Base-by-base conservation (phyloP, 2,113 vertebrate genomes). In the Turnix velox region DNA sequence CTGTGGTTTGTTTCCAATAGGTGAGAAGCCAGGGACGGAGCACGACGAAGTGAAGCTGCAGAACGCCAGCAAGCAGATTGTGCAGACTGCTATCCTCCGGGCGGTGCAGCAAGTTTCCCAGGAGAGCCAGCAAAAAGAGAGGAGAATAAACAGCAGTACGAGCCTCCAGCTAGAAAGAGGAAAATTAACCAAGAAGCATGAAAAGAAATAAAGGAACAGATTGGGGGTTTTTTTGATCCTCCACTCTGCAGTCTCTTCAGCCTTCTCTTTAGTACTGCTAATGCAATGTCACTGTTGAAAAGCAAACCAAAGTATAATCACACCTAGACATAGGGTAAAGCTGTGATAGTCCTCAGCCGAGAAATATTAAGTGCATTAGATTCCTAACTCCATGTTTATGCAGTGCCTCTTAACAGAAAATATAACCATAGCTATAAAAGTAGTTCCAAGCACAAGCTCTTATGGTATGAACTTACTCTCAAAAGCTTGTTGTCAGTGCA, bases 21-120 rank as follows among this genome's bases (percentile, higher is more conserved):
- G 98, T 81, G 97, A 98, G 87, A 97, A 97, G 69, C 85, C 97
- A 43, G 97, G 93, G 65, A 82, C 73, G 2, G 97, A 97, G 76
- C 96, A 96, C 3, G 97, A 98, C 25, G 98, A 98, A 93, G 96
- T 94, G 22, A 98, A 91, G 82, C 92, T 98, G 71, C 97, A 97
- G 95, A 97, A 96, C 5, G 97, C 97, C 95, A 98, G 98, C 95
- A 98, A 97, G 84, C 97, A 98, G 96, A 98, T 98, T 12, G 98
- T 98, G 71, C 97, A 97, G 90, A 97, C 96, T 3, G 98, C 94
- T n/a, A 98, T 98, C 88, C 97, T 97, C 18, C 97, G 94, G 59
- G 98, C 98, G 2, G 93, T 98, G 55, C 98, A 95, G 54, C 98
- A 98, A 45, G 97, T 98, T 43, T 97, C 98, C 74, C 97, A 89